Percentiles rank a stretch among this genome's conserved stretches.
Conservation (phyloP, 2,113 vertebrate genomes). For the Montifringilla adamsi region DNA sequence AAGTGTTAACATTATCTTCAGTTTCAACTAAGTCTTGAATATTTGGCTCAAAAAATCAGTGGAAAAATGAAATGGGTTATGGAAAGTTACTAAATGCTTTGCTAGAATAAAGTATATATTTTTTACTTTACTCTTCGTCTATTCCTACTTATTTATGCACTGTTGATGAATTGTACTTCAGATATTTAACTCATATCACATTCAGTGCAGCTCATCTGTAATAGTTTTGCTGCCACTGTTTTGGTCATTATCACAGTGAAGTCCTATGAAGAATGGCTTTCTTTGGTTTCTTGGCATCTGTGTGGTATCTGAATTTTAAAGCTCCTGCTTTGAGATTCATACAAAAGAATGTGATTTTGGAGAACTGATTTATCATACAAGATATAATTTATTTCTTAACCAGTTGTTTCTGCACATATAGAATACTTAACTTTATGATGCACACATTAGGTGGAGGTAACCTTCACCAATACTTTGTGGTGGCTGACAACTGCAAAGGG, state of each 20-base stretch:
- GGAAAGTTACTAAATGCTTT: conserved; percentile 67
- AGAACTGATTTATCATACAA: conserved; percentile 71
- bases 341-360: conserved; percentile 58
- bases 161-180: conserved; percentile 37
- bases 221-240: conserved; percentile 41
- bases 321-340: conserved; percentile 63
- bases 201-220: conserved; percentile 28
- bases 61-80: conserved; percentile 59
- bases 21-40: conserved; percentile 77
- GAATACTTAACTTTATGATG: conserved; percentile 32
- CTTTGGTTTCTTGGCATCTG: conserved; percentile 55
- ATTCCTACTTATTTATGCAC: neutral
- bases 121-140: conserved; percentile 3
- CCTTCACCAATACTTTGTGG: neutral
- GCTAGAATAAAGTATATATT: conserved; percentile 48
- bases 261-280: conserved; percentile 43
- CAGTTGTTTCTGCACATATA: conserved; percentile 32
- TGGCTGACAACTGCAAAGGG: neutral
- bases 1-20: conserved; percentile 83
- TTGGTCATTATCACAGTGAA: conserved; percentile 64
- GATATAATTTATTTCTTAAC: conserved; percentile 65
- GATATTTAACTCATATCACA: conserved; percentile 32
- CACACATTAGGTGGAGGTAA: conserved; percentile 47
- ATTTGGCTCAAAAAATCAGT: conserved; percentile 68
- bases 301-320: conserved; percentile 75